phyloP scores from a whole-genome alignment of 1,140 invertebrate species.

The Stenopsyche tienmushanensis region DNA sequence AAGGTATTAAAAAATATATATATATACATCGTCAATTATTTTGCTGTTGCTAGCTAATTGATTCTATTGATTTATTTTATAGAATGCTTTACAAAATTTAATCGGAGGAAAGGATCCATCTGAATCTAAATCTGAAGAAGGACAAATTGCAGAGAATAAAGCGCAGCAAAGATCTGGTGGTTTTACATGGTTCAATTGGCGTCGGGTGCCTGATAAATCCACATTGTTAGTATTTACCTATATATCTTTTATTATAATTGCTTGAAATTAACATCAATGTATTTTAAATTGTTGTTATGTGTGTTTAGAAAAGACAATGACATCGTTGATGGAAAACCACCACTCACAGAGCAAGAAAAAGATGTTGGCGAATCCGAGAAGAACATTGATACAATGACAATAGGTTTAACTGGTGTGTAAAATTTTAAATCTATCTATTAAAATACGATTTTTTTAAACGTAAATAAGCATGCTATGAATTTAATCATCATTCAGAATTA shows the following conservation, averaged over 20 bases:
- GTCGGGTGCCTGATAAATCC: conserved; percentile 50
- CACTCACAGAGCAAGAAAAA: conserved; percentile 14
- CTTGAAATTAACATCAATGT: conserved; percentile 1
- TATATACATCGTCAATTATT: conserved; percentile 11
- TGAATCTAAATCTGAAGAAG: conserved; percentile 44
- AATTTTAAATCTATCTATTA: too few species aligned
- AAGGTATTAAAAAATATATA: conserved; percentile 47
- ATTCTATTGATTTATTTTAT: neutral
- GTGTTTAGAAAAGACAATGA: neutral
- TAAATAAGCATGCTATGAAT: too few species aligned
- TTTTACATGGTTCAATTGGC: conserved; percentile 71
- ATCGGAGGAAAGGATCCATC: conserved; percentile 46
- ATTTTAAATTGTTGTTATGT: neutral
- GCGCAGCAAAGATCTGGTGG: conserved; percentile 47
- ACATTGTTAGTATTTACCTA: neutral
- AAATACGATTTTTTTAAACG: too few species aligned
- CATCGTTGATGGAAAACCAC: conserved; percentile 24
- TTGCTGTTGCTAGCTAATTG: neutral
- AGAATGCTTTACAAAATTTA: conserved; percentile 50
- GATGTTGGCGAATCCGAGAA: conserved; percentile 19
- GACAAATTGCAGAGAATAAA: conserved; percentile 42
- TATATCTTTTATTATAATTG: neutral
- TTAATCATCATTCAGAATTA: too few species aligned
- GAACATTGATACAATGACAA: neutral
- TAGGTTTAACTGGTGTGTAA: neutral